phyloP scores from a whole-genome alignment of 2,888 invertebrate genomes.

The Phengaris arion region DNA sequence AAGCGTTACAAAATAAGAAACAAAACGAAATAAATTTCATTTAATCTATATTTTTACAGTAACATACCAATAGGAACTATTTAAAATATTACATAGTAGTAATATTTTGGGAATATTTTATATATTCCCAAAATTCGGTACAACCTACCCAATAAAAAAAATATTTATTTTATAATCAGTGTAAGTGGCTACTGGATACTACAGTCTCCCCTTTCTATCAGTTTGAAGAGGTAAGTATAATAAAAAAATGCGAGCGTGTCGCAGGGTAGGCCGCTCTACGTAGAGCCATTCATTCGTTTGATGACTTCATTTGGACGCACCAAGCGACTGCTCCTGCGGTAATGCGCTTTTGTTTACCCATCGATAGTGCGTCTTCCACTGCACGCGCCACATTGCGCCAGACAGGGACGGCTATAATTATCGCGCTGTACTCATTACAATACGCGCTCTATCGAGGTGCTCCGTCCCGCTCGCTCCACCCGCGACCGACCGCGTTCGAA shows the following conservation, averaged over 20 bases:
- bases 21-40: too few relatives aligned
- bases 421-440: slow-evolving; percentile 51
- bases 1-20: too few relatives aligned
- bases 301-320: slow-evolving; percentile 78
- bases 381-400: slow-evolving; percentile 70
- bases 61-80: too few relatives aligned
- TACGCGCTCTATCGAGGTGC: slow-evolving; percentile 56
- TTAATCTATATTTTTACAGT: too few relatives aligned
- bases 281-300: slow-evolving; percentile 76
- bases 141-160: not conserved
- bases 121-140: too few relatives aligned
- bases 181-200: slow-evolving; percentile 10
- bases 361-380: slow-evolving; percentile 75
- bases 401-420: slow-evolving; percentile 60
- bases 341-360: slow-evolving; percentile 80
- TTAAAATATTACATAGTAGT: too few relatives aligned
- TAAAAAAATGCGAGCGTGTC: slow-evolving; percentile 76
- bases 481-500: slow-evolving; percentile 48
- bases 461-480: slow-evolving; percentile 59
- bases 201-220: slow-evolving; percentile 50
- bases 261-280: slow-evolving; percentile 65
- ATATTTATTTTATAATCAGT: not conserved
- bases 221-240: slow-evolving; percentile 71
- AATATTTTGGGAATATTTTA: too few relatives aligned
- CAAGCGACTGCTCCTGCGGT: slow-evolving; percentile 74